Evolutionary conservation across 2,113 vertebrate genomes (phyloP).

Genomic region (Hypocryptadius cinnamomeus): DNA sequence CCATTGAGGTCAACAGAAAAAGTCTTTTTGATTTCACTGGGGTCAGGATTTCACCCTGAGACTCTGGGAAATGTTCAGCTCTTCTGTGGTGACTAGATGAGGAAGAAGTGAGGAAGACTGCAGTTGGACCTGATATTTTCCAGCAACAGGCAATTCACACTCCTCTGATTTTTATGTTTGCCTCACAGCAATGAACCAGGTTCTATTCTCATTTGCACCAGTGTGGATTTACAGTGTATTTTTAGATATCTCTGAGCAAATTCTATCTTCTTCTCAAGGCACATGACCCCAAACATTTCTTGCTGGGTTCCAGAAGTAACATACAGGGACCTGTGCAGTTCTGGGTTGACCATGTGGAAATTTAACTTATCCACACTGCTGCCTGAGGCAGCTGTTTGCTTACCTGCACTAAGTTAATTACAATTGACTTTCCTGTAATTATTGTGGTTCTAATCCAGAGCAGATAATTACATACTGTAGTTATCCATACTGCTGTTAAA

Average conservation of each 20-base stretch:
- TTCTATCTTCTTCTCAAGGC: constrained; percentile 11
- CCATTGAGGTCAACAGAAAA: constrained; percentile 4
- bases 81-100: neutral
- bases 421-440: neutral
- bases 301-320: neutral
- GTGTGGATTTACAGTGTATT: constrained; percentile 11
- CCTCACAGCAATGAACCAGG: neutral
- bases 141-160: neutral
- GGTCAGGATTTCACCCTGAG: neutral
- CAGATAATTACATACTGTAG: neutral
- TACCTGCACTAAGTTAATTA: constrained; percentile 7
- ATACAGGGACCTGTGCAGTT: neutral
- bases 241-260: constrained; percentile 23
- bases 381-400: neutral
- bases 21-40: neutral
- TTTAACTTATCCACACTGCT: neutral
- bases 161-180: neutral
- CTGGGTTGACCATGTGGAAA: neutral
- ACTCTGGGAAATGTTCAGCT: neutral
- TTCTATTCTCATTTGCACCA: neutral
- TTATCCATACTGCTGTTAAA: neutral
- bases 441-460: neutral
- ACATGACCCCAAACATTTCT: neutral
- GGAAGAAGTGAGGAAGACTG: neutral
- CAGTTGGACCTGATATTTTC: neutral